Base-by-base conservation (phyloP, 2,888 invertebrate genomes). In the Oegoconia quadripuncta region DNA sequence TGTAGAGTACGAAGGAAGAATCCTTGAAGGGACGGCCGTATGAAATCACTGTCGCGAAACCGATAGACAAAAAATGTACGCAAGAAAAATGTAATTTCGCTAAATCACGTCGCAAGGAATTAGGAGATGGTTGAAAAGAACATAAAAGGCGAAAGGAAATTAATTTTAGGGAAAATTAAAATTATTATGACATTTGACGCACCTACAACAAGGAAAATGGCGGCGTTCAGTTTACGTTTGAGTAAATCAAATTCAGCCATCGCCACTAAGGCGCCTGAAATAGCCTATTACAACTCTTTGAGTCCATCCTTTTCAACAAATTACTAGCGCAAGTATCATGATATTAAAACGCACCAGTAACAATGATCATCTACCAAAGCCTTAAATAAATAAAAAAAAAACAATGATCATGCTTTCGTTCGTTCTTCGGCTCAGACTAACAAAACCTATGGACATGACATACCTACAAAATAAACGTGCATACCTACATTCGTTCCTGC, bases 181-280 rank as follows among this genome's bases (percentile, higher is more conserved):
- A 87, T 82, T 86, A 87, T 87, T 87, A 87, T 87, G 86, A 87
- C 86, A 87, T 87, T 86, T 86, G 83, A 82, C 74, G 82, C 82
- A 79, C 83, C 84, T 84, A 84, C 84, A 84, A 86, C 84, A 86
- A 84, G 84, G 78, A 86, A 87, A 84, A 87, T 87, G 86, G 86
- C 83, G 83, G 73, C 65, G 63, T 48, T 38, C 20, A 6, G 17
- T 14, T 3, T 32, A 27, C 18, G 32, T 28, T 42, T 39, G 6
- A 13, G 12, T 16, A 7, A 11, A 12, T 6, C 11, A n/a, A 6
- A 5, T 11, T 18, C 9, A 15, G 4, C 13, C 5, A 4, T 27
- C n/a, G n/a, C n/a, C n/a, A n/a, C n/a, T n/a, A n/a, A n/a, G n/a
- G n/a, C n/a, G n/a, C n/a, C n/a, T n/a, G n/a, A n/a, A n/a, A n/a